Evolutionary conservation across 2,888 invertebrate species (phyloP), one percentile per base, ranked within the genome.

Genomic region (Phortica magna): DNA sequence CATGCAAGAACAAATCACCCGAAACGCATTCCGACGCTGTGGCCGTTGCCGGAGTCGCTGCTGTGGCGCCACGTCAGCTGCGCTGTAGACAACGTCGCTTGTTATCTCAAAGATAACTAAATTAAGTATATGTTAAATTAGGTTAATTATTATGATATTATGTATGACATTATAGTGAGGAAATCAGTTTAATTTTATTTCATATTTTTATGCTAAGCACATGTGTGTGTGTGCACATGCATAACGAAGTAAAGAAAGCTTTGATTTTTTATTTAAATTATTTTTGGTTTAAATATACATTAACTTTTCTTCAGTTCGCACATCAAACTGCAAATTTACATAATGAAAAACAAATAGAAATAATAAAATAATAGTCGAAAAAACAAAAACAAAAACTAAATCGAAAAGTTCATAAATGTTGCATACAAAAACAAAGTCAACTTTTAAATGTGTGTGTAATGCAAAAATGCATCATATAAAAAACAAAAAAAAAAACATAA

Each of bases 61-160:
- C 41, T 48, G 22, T 78, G 76, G 61, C 22, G 78, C 76, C 81
- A 80, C 71, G 76, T 75, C 68, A 77, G 76, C 79, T 82, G 81
- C 81, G 81, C 74, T 76, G 53, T 31, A 31, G 31, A 31, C 31
- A 31, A 31, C 31, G 31, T 55, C 79, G 74, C 76, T 73, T 76
- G 67, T 65, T 76, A 74, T 80, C 78, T 77, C 76, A 80, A 78
- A 86, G 83, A 81, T 83, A 81, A 83, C 83, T 83, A 78, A 80
- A 76, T 76, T 78, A 77, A 82, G 77, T 77, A 77, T 77, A 79
- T 81, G 80, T 81, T 83, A 83, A 81, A 80, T 83, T 83, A 79
- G 80, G 79, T 73, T 68, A 75, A 73, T 61, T 61, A 19, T 39
- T 67, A 14, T 12, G 14, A 12, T 48, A 48, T 48, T 48, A 48